phyloP scores from a whole-genome alignment of 2,888 invertebrate species.

The Nephrocerus scutellatus region DNA sequence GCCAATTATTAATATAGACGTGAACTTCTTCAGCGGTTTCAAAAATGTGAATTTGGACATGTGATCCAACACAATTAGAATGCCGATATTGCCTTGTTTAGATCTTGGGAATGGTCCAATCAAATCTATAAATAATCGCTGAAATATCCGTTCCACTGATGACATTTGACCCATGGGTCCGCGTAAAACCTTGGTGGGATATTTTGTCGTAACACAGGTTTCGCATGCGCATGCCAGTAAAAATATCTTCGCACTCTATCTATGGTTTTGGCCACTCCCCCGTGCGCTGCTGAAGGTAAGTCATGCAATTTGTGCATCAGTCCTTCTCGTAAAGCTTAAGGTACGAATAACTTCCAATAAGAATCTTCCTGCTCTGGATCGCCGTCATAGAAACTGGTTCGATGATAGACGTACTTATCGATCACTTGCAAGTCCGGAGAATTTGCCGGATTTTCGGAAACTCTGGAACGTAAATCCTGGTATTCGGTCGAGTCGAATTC shows the following conservation, averaged over 20 bases:
- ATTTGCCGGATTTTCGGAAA: background rate
- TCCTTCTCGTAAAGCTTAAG: background rate
- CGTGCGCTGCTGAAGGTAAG: too few species aligned
- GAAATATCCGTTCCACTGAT: conserved; percentile 14
- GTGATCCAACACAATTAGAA: conserved; percentile 14
- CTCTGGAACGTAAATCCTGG: background rate
- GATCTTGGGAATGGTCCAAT: conserved; percentile 12
- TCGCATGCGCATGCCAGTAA: conserved; percentile 10
- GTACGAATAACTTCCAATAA: conserved; percentile 10
- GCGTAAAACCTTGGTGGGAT: background rate
- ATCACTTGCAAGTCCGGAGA: conserved; percentile 7
- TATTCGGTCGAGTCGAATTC: conserved; percentile 5
- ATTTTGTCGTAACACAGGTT: conserved; percentile 1
- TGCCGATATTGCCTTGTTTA: conserved; percentile 8
- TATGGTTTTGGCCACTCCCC: conserved; percentile 8
- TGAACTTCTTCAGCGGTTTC: conserved; percentile 9
- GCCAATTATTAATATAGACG: background rate
- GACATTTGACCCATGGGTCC: too few species aligned
- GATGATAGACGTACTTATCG: conserved; percentile 7
- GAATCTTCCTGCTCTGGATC: background rate
- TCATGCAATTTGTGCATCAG: conserved; percentile 4
- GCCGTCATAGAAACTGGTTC: conserved; percentile 2
- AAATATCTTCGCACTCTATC: conserved; percentile 9
- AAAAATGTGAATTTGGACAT: conserved; percentile 13
- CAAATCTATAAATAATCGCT: conserved; percentile 12